Evolutionary conservation across 1,140 invertebrate species (phyloP).

Genomic region (fruit fly (Drosophila melanogaster)): DNA sequence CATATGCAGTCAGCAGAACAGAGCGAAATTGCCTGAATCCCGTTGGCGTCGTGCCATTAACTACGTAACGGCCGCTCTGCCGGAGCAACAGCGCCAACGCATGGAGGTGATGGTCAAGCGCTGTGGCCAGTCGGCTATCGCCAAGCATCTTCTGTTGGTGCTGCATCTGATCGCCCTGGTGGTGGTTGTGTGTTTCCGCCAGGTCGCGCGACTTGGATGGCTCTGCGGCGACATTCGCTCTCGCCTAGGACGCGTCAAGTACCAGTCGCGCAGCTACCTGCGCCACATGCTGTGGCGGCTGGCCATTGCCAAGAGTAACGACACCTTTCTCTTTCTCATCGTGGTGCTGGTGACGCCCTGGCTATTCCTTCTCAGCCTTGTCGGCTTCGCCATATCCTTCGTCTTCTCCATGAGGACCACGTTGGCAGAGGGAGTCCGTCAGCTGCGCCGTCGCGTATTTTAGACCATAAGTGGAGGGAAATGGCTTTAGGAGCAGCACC

Average conservation of each 20-base stretch:
- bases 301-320: conserved; percentile 58
- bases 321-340: conserved; percentile 49
- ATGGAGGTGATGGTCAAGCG: conserved; percentile 6
- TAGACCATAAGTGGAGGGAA: neutral
- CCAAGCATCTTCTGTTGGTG: conserved; percentile 38
- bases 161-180: conserved; percentile 36
- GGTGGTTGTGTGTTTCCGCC: neutral
- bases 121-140: conserved; percentile 1
- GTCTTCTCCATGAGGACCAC: conserved; percentile 12
- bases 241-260: conserved; percentile 40
- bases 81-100: conserved; percentile 29
- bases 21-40: neutral
- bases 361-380: conserved; percentile 54
- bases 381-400: conserved; percentile 48
- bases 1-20: neutral
- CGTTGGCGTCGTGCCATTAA: conserved; percentile 14
- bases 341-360: conserved; percentile 57
- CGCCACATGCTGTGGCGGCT: conserved; percentile 64
- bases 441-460: conserved; percentile 25
- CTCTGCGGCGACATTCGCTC: conserved; percentile 16
- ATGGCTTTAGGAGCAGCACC: neutral
- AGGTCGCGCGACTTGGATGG: neutral
- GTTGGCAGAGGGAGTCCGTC: neutral
- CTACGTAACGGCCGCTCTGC: conserved; percentile 23
- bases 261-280: conserved; percentile 45